Percentiles rank a stretch among this genome's conserved stretches.
phyloP scores from a whole-genome alignment of 2,113 vertebrate genomes.

The Cranoglanis bouderius region DNA sequence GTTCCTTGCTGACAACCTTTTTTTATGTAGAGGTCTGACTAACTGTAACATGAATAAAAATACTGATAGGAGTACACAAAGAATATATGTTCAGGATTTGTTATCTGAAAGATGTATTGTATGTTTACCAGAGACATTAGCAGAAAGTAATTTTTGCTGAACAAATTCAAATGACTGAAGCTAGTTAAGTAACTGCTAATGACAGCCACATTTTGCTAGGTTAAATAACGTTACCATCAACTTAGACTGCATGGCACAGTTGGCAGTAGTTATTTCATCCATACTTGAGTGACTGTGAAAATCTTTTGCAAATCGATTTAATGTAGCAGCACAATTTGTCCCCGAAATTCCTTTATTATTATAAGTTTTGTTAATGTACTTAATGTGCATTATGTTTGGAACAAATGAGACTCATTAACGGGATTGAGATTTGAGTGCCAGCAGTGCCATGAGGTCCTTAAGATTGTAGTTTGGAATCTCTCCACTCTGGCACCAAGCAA shows the following conservation, averaged over 20 bases:
- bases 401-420: neutral
- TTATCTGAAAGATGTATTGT: neutral
- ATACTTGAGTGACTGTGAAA: neutral
- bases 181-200: too few relatives aligned
- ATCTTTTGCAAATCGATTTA: neutral
- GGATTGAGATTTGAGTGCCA: neutral
- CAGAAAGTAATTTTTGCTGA: too few relatives aligned
- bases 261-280: neutral
- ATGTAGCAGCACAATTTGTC: neutral
- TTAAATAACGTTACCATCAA: neutral
- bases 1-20: neutral
- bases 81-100: neutral
- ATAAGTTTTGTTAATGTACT: neutral
- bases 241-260: neutral
- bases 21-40: neutral
- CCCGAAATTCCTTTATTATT: neutral
- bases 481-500: neutral
- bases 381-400: neutral
- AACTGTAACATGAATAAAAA: neutral
- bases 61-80: neutral
- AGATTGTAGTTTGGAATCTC: neutral
- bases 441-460: constrained; percentile 8
- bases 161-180: neutral
- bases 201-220: neutral
- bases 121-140: neutral